phyloP scores from a whole-genome alignment of 2,797 vertebrate species.

The Microctenopoma steveboyesi region DNA sequence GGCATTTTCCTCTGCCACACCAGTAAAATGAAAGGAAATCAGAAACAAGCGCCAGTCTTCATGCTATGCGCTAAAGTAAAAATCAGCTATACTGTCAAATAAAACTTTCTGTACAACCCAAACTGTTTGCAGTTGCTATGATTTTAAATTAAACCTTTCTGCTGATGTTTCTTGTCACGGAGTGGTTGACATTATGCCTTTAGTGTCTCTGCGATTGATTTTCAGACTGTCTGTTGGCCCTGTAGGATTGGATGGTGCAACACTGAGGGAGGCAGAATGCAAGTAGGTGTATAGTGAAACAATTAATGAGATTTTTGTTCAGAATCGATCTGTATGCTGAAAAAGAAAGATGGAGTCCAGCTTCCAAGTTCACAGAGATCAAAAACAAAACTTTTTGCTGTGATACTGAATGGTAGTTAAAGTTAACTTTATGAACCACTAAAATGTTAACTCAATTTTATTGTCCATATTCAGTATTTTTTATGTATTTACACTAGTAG shows the following conservation, averaged over 20 bases:
- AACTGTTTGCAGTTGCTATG: conserved; percentile 37
- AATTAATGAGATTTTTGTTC: conserved; percentile 74
- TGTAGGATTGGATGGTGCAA: conserved; percentile 55
- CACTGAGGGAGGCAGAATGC: conserved; percentile 54
- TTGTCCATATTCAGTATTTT: conserved; percentile 4
- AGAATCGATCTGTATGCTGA: conserved; percentile 58
- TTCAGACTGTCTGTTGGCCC: conserved; percentile 48
- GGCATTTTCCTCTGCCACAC: background rate
- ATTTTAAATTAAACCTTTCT: conserved; percentile 66
- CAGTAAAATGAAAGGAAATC: background rate
- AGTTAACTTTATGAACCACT: conserved; percentile 17
- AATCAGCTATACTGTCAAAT: background rate
- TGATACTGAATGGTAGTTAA: conserved; percentile 26
- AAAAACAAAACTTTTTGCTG: conserved; percentile 53
- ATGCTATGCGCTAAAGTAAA: conserved; percentile 24
- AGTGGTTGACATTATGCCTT: conserved; percentile 60
- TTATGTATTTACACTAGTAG: background rate
- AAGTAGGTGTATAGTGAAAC: conserved; percentile 60
- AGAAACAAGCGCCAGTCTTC: background rate
- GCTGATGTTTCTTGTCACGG: conserved; percentile 59
- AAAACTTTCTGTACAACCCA: conserved; percentile 16
- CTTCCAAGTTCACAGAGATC: conserved; percentile 38
- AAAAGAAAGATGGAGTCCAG: conserved; percentile 53
- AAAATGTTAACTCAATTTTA: conserved; percentile 12
- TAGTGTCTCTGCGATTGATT: conserved; percentile 61